These are phyloP conservation scores for Anarsia innoxiella DNA, from an alignment of 2,888 invertebrate genomes.

Conservation along the genomic window DNA sequence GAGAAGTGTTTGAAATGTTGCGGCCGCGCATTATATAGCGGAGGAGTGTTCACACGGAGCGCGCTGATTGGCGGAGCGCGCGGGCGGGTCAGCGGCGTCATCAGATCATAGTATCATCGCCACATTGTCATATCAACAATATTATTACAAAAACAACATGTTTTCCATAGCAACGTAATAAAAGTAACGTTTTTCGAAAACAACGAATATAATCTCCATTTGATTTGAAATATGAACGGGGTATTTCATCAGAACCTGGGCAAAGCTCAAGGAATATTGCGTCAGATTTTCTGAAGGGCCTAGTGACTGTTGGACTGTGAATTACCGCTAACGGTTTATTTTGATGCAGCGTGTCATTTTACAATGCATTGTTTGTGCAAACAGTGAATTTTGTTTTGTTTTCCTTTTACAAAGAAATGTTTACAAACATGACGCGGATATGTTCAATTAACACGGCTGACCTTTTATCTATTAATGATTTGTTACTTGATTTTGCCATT, in stretches of 20 bases:
- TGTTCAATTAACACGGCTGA: no score
- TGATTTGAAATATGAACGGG: slow-evolving; percentile 8
- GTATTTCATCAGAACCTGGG: slow-evolving; percentile 34
- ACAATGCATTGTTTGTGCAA: no score
- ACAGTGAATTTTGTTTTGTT: no score
- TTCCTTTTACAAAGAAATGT: no score
- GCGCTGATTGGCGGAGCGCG: slow-evolving; percentile 53
- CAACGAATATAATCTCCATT: slow-evolving; percentile 2
- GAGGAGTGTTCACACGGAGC: slow-evolving; percentile 45
- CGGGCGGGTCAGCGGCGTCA: slow-evolving; percentile 59
- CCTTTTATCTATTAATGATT: no score
- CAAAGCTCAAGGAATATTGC: slow-evolving; percentile 46
- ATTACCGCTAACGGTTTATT: no score
- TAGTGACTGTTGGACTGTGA: no score
- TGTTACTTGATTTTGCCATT: no score
- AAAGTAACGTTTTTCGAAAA: slow-evolving; percentile 14
- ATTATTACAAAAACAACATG: slow-evolving; percentile 6
- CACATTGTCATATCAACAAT: not conserved
- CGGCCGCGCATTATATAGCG: slow-evolving; percentile 49
- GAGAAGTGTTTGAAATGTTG: slow-evolving; percentile 32
- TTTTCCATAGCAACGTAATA: slow-evolving; percentile 8
- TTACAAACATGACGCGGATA: no score
- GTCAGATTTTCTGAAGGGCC: slow-evolving; percentile 23
- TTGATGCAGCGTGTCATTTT: no score
- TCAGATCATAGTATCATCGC: slow-evolving; percentile 2